Evolutionary conservation across 2,113 vertebrate species (phyloP).

Genomic region (Turdus rufiventris): DNA sequence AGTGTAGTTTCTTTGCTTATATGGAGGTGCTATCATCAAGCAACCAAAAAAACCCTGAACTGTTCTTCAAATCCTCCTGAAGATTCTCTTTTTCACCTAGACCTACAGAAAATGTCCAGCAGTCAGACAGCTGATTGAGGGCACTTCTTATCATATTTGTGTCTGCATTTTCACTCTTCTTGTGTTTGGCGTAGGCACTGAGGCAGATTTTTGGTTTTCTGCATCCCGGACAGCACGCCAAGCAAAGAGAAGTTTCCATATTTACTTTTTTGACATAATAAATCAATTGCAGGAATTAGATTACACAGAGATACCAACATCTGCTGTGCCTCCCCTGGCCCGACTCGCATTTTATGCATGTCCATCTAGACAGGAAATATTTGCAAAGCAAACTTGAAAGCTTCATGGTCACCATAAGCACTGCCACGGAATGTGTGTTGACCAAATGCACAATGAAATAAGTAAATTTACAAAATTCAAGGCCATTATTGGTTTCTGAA

Average conservation of each 20-base stretch:
- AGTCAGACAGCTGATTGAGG: background rate
- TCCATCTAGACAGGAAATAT: background rate
- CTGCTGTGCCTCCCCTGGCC: background rate
- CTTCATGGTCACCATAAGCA: background rate
- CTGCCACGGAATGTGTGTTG: background rate
- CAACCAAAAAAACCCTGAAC: accelerated
- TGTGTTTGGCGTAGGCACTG: background rate
- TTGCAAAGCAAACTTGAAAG: background rate
- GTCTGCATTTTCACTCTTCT: background rate
- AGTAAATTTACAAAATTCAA: background rate
- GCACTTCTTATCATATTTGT: background rate
- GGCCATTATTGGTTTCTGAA: background rate
- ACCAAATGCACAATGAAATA: background rate
- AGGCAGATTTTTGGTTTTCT: background rate
- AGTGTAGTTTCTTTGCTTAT: background rate
- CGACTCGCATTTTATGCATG: background rate
- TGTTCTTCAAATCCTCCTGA: background rate
- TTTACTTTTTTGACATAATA: background rate
- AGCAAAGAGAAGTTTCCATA: background rate
- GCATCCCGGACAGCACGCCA: too few relatives aligned
- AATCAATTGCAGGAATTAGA: background rate
- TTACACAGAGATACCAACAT: background rate
- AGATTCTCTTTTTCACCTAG: background rate
- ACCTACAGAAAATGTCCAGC: background rate
- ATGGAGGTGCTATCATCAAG: background rate